phyloP scores from a whole-genome alignment of 2,797 vertebrate species.

The Eospalax fontanierii region DNA sequence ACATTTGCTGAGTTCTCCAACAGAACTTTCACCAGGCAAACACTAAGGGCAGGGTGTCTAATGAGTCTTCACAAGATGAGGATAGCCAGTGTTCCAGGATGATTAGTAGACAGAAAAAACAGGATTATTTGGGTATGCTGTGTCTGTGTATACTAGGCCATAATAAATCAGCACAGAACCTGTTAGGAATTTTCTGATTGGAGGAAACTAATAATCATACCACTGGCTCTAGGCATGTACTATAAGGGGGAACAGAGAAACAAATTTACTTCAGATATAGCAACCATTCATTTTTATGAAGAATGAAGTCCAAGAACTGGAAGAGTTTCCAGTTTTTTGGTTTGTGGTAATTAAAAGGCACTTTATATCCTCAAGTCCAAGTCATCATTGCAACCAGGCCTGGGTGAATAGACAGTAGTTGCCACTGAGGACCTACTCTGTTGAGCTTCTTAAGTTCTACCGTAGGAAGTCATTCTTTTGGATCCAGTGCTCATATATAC shows the following conservation, averaged over 20 bases:
- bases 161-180: not conserved
- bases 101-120: not conserved
- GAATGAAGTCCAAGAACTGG: slow-evolving; percentile 44
- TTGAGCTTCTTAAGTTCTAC: slow-evolving; percentile 11
- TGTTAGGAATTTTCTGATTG: not conserved
- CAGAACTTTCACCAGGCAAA: slow-evolving; percentile 79
- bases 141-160: not conserved
- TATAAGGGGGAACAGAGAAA: slow-evolving; percentile 49
- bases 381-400: not conserved
- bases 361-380: not conserved
- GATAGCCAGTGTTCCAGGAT: slow-evolving; percentile 47
- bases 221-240: not conserved
- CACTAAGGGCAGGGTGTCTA: slow-evolving; percentile 68
- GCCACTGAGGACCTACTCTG: not conserved
- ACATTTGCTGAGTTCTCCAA: slow-evolving; percentile 74
- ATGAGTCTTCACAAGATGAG: slow-evolving; percentile 64
- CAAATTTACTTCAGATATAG: slow-evolving; percentile 32
- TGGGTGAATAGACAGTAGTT: not conserved
- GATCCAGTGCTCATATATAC: not conserved
- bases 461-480: not conserved
- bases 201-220: not conserved
- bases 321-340: not conserved
- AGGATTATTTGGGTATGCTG: not conserved
- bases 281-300: slow-evolving; percentile 28
- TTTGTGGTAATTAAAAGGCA: slow-evolving; percentile 11